Conservation (phyloP, 2,888 invertebrate genomes). For the Sturmia bella region DNA sequence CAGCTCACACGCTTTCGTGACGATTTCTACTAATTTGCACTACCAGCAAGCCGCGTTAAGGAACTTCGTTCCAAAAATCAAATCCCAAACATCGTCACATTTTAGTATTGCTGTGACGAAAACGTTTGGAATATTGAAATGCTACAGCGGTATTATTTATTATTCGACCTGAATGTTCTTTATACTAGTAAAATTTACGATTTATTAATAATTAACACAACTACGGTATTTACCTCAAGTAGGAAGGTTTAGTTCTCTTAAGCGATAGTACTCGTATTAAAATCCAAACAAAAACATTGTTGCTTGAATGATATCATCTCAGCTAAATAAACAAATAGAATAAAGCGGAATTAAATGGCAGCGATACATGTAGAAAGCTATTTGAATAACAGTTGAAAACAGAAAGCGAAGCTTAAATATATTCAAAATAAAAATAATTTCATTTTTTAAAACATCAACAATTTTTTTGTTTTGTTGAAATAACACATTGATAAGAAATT, state of each 20-base stretch:
- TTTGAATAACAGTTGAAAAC: no score
- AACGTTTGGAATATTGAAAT: no score
- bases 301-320: constrained; percentile 55
- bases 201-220: constrained; percentile 52
- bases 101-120: no score
- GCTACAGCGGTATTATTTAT: no score
- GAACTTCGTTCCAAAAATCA: no score
- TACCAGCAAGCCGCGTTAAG: no score
- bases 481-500: constrained; percentile 16
- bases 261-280: neutral
- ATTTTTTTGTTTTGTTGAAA: neutral
- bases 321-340: constrained; percentile 44
- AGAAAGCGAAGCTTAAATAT: neutral
- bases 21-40: no score
- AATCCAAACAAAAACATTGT: neutral
- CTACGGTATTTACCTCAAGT: constrained; percentile 48
- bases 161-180: no score
- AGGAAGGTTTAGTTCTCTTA: neutral
- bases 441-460: neutral
- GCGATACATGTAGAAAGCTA: neutral
- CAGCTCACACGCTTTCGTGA: no score
- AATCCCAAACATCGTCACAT: no score
- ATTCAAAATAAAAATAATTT: constrained; percentile 11
- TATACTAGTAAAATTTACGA: neutral
- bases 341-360: neutral